phyloP scores from a whole-genome alignment of 2,888 invertebrate genomes.

The Fragum whitleyi region DNA sequence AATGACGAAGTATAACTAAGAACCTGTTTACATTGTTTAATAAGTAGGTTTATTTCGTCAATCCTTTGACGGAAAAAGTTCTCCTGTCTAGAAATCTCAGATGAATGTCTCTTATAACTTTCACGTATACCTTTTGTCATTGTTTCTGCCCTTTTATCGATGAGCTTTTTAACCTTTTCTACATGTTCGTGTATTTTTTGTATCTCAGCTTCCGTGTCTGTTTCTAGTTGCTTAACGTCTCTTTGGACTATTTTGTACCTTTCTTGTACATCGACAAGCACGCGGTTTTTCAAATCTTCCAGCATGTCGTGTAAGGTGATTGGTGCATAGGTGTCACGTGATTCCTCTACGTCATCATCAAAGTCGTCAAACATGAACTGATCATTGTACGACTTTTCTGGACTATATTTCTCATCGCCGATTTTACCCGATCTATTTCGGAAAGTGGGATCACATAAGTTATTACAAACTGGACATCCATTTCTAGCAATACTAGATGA shows the following conservation, averaged over 20 bases:
- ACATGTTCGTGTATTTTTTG: constrained; percentile 52
- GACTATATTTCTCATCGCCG: constrained; percentile 29
- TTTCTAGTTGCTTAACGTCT: constrained; percentile 38
- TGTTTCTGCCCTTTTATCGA: constrained; percentile 53
- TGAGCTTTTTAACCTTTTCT: constrained; percentile 38
- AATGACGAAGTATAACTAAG: not conserved
- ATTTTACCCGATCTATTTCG: not conserved
- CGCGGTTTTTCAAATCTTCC: constrained; percentile 41
- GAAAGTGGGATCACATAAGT: constrained; percentile 12
- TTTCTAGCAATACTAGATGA: constrained; percentile 47
- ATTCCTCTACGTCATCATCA: constrained; percentile 28
- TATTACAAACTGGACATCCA: constrained; percentile 58
- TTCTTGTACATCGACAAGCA: constrained; percentile 32
- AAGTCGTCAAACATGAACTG: constrained; percentile 37
- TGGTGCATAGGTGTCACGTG: not conserved
- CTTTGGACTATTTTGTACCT: constrained; percentile 26
- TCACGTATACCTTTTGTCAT: constrained; percentile 55
- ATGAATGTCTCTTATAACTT: constrained; percentile 48
- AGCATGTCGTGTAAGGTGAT: constrained; percentile 23
- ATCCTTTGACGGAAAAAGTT: constrained; percentile 35
- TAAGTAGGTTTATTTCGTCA: constrained; percentile 26
- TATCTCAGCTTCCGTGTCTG: constrained; percentile 50
- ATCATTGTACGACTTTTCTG: constrained; percentile 35
- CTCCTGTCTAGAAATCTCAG: constrained; percentile 49
- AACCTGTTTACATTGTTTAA: constrained; percentile 36